phyloP scores from a whole-genome alignment of 92 coral and sea anemone genomes.

The Phenganax marumi region DNA sequence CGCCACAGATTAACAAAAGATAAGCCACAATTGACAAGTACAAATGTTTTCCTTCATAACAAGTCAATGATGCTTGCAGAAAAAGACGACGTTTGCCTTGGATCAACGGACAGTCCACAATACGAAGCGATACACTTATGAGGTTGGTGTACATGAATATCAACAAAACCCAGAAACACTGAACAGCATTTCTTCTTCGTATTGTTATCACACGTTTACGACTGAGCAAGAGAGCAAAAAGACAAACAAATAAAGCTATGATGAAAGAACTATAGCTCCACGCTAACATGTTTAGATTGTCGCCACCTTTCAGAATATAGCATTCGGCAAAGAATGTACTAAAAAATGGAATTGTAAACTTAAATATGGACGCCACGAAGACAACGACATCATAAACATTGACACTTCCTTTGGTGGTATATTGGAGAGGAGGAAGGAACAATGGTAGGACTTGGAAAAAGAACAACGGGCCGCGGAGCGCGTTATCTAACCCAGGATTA shows the following conservation, averaged over 20 bases:
- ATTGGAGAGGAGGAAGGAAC: slow-evolving; percentile 55
- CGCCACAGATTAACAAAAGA: slow-evolving; percentile 45
- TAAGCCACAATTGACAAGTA: slow-evolving; percentile 66
- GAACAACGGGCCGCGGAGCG: slow-evolving; percentile 92
- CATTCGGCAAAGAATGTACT: slow-evolving; percentile 23
- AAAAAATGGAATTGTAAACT: slow-evolving; percentile 79
- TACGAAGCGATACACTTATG: slow-evolving; percentile 68
- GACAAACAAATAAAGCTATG: slow-evolving; percentile 64
- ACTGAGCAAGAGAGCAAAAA: slow-evolving; percentile 71
- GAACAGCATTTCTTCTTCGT: slow-evolving; percentile 79
- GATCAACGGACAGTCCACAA: slow-evolving; percentile 74
- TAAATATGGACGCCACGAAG: slow-evolving; percentile 60
- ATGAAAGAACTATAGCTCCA: slow-evolving; percentile 78
- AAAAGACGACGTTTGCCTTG: slow-evolving; percentile 71
- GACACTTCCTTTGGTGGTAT: slow-evolving; percentile 27
- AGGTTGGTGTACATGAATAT: slow-evolving; percentile 81
- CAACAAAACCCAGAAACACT: slow-evolving; percentile 87
- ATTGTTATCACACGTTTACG: slow-evolving; percentile 66
- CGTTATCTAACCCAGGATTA: slow-evolving; percentile 87
- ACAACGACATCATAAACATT: slow-evolving; percentile 64
- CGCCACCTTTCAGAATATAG: slow-evolving; percentile 66
- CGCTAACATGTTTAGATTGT: slow-evolving; percentile 67
- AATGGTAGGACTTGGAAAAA: slow-evolving; percentile 93
- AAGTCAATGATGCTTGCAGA: slow-evolving; percentile 75
- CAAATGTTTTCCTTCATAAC: slow-evolving; percentile 71